Evolutionary conservation across 2,888 invertebrate species (phyloP).

Genomic region (Choreutis nemorana): DNA sequence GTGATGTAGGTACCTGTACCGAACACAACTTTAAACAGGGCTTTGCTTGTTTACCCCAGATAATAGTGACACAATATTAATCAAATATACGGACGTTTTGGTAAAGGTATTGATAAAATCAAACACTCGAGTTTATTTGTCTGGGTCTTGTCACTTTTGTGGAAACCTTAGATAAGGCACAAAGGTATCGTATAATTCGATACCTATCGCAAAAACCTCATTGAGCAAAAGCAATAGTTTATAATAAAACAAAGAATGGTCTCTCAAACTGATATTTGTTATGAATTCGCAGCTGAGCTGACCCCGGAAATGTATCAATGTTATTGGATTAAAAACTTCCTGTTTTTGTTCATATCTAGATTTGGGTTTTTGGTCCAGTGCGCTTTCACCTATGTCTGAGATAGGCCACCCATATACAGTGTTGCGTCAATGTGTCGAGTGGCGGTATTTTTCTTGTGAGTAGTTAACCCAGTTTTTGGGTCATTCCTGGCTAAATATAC

Average conservation of each 20-base stretch:
- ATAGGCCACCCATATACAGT: constrained; percentile 22
- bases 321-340: constrained; percentile 39
- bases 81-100: too few relatives aligned
- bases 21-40: not conserved
- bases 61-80: not conserved
- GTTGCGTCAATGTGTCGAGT: constrained; percentile 47
- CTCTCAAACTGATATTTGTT: too few relatives aligned
- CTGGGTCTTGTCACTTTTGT: too few relatives aligned
- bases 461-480: constrained; percentile 56
- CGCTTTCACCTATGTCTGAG: constrained; percentile 31
- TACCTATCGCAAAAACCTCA: too few relatives aligned
- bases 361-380: constrained; percentile 36
- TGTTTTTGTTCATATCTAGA: constrained; percentile 32
- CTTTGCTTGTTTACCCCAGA: not conserved
- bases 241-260: too few relatives aligned
- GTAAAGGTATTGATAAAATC: too few relatives aligned
- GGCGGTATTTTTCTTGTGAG: constrained; percentile 46
- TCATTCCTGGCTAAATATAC: constrained; percentile 28
- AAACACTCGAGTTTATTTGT: too few relatives aligned
- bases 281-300: too few relatives aligned
- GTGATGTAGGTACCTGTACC: not conserved
- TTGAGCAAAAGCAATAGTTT: too few relatives aligned
- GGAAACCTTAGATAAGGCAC: too few relatives aligned
- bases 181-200: too few relatives aligned
- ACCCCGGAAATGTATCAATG: too few relatives aligned